These are phyloP conservation scores for Neomicropteryx cornuta DNA, from an alignment of 1,140 invertebrate species.

Conservation along the genomic window DNA sequence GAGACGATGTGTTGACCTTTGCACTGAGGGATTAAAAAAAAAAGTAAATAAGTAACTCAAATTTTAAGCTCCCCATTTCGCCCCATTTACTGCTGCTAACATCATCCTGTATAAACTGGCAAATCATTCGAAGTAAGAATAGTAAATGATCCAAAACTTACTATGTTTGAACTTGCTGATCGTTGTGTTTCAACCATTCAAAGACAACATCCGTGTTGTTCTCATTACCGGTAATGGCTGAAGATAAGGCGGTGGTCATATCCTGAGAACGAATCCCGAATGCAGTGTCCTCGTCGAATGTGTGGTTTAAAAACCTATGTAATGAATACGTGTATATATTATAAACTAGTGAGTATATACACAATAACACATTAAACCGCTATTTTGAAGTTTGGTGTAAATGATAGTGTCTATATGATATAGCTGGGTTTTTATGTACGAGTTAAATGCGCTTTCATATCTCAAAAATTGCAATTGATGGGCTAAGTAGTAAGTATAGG, in stretches of 20 bases:
- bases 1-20: no score
- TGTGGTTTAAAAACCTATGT: slow-evolving; percentile 22
- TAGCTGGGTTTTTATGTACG: no score
- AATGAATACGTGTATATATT: slow-evolving; percentile 2
- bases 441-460: no score
- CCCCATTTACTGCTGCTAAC: no score
- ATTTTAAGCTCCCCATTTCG: no score
- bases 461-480: no score
- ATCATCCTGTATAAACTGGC: not conserved
- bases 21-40: not conserved
- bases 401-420: no score
- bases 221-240: slow-evolving; percentile 32
- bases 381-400: no score
- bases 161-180: slow-evolving; percentile 26
- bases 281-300: slow-evolving; percentile 19
- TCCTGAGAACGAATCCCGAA: slow-evolving; percentile 35
- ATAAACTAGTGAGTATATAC: not conserved
- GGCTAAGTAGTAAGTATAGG: no score
- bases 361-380: no score
- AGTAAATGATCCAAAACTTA: slow-evolving; percentile 24
- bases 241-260: slow-evolving; percentile 24
- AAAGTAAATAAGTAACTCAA: slow-evolving; percentile 16
- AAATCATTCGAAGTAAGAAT: slow-evolving; percentile 5
- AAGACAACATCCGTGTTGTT: slow-evolving; percentile 34
- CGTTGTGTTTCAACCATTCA: slow-evolving; percentile 36